phyloP scores from a whole-genome alignment of 2,113 vertebrate species.

The Phalacrocorax pelagicus region DNA sequence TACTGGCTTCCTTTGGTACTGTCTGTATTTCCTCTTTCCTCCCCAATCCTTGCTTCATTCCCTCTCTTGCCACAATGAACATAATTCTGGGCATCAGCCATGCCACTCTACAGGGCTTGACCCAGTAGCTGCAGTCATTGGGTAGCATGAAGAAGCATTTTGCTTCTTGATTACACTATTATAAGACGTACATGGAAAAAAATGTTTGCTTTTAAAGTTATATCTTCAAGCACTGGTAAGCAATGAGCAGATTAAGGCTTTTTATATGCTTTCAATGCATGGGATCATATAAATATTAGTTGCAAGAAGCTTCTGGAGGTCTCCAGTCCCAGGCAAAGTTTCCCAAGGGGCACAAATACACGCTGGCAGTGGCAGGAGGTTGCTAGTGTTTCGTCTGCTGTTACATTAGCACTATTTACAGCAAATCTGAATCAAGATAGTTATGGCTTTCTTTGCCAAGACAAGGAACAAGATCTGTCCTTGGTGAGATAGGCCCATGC shows the following conservation, averaged over 20 bases:
- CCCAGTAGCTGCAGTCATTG: not conserved
- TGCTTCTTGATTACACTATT: not conserved
- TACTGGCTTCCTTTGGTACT: not conserved
- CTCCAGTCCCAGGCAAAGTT: not conserved
- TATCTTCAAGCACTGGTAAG: not conserved
- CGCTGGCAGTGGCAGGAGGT: not conserved
- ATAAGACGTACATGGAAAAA: not conserved
- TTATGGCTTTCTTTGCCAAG: not conserved
- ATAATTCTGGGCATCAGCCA: not conserved
- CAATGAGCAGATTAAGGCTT: not conserved
- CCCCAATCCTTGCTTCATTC: not conserved
- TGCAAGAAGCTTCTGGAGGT: not conserved
- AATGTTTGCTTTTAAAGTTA: not conserved
- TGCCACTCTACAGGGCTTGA: not conserved
- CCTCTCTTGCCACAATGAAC: not conserved
- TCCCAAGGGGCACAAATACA: not conserved
- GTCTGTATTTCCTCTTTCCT: not conserved
- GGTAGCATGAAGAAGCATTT: not conserved
- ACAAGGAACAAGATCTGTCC: not conserved
- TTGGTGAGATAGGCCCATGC: not conserved
- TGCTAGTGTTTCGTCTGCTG: not conserved
- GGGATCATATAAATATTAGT: not conserved
- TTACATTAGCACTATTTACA: not conserved
- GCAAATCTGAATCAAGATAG: not conserved
- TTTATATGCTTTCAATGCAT: not conserved